Conservation (phyloP, 2,797 vertebrate genomes). For the Clarias laeviceps region DNA sequence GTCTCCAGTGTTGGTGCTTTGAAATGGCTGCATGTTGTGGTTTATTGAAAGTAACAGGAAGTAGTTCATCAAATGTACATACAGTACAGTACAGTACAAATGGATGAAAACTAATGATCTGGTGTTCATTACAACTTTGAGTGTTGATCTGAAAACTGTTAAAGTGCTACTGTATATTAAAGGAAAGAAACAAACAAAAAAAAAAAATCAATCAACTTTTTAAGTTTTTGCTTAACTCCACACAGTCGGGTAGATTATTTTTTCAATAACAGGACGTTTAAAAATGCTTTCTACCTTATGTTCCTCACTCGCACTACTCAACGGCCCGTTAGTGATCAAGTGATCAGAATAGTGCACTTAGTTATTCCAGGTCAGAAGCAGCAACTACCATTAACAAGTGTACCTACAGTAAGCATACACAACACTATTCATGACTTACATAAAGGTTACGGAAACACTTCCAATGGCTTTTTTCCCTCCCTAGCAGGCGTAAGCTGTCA, state of each 20-base stretch:
- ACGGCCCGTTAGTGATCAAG: slow-evolving; percentile 65
- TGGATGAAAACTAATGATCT: not conserved
- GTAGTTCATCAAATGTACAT: not conserved
- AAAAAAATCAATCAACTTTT: no score
- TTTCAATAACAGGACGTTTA: not conserved
- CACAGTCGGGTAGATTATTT: no score
- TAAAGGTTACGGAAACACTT: not conserved
- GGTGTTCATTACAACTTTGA: not conserved
- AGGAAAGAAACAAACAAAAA: no score
- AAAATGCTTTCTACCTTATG: not conserved
- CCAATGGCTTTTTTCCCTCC: no score
- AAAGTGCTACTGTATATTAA: no score
- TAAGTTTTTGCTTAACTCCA: no score
- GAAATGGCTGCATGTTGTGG: not conserved
- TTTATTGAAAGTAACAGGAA: not conserved
- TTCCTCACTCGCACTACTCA: slow-evolving; percentile 71
- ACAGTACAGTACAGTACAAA: not conserved
- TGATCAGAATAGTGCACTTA: slow-evolving; percentile 56
- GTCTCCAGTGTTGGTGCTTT: not conserved
- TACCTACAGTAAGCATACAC: no score
- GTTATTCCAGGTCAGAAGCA: not conserved
- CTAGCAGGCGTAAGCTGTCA: not conserved
- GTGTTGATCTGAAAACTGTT: not conserved
- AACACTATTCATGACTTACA: not conserved
- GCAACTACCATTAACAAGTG: not conserved